Evolutionary conservation across 2,888 invertebrate genomes (phyloP).

Genomic region (Cheilosia urbana): DNA sequence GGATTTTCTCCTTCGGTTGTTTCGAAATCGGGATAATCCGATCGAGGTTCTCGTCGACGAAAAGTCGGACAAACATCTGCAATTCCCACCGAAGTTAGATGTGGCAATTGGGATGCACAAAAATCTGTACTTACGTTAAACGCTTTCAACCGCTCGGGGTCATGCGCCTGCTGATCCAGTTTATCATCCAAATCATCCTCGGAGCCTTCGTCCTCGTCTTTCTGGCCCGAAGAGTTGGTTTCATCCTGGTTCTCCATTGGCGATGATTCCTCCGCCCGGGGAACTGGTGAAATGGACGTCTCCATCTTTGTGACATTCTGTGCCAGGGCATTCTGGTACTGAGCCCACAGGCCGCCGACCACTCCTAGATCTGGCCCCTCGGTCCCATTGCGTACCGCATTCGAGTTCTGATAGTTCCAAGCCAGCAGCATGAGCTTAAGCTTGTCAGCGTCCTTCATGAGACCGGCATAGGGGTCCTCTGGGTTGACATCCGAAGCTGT

Average conservation of each 20-base stretch:
- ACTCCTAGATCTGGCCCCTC: conserved; percentile 83
- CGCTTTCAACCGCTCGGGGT: conserved; percentile 97
- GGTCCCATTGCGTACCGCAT: conserved; percentile 87
- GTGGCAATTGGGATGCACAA: background rate
- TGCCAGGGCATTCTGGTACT: conserved; percentile 91
- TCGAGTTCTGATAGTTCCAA: conserved; percentile 94
- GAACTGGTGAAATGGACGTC: conserved; percentile 83
- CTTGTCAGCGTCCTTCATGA: conserved; percentile 93
- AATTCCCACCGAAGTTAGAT: conserved; percentile 67
- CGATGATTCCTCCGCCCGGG: conserved; percentile 86
- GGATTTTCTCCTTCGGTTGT: conserved; percentile 98
- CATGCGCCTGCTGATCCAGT: conserved; percentile 93
- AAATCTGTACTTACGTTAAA: conserved; percentile 91
- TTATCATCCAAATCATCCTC: conserved; percentile 97
- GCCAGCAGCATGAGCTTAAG: conserved; percentile 94
- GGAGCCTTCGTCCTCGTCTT: conserved; percentile 91
- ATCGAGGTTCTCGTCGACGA: conserved; percentile 98
- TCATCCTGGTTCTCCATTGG: conserved; percentile 89
- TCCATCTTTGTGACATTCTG: conserved; percentile 85
- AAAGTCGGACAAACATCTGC: conserved; percentile 98
- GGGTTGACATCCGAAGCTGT: conserved; percentile 70
- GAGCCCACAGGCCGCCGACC: conserved; percentile 93
- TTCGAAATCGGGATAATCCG: conserved; percentile 98
- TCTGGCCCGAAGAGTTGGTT: conserved; percentile 94
- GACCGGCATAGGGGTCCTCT: conserved; percentile 82